Conservation (phyloP, 2,797 vertebrate species). For the Myotis daubentonii region DNA sequence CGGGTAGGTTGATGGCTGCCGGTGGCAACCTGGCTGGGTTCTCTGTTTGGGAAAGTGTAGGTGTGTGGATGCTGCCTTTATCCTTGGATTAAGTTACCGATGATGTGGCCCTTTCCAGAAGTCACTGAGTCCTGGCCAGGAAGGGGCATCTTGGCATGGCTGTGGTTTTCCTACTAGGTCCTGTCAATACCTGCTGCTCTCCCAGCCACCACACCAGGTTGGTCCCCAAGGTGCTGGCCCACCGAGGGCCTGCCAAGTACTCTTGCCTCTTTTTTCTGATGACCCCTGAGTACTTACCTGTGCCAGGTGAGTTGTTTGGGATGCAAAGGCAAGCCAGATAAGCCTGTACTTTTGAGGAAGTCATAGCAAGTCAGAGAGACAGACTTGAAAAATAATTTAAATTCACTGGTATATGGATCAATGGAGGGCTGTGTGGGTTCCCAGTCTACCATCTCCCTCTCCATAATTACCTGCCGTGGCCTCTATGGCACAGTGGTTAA, state of each 20-base stretch:
- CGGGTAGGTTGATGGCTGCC: not conserved
- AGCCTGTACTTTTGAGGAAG: not conserved
- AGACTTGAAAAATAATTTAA: not conserved
- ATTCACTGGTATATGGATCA: no score
- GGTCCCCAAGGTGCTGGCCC: not conserved
- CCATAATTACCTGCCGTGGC: not conserved
- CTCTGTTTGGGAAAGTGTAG: not conserved
- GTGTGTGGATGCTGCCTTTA: conserved; percentile 4
- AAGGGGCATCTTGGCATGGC: not conserved
- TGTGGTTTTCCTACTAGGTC: not conserved
- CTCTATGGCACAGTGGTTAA: not conserved
- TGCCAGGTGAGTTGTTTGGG: not conserved
- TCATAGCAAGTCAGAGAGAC: not conserved
- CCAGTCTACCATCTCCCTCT: not conserved
- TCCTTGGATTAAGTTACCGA: conserved; percentile 8
- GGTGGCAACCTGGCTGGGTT: not conserved
- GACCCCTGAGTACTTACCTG: not conserved
- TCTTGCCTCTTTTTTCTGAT: not conserved
- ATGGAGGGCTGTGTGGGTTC: not conserved
- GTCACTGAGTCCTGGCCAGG: not conserved
- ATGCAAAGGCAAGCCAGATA: not conserved
- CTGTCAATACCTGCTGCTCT: not conserved
- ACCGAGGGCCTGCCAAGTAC: not conserved
- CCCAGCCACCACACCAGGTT: not conserved
- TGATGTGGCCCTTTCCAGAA: not conserved